phyloP scores from a whole-genome alignment of 2,888 invertebrate genomes.

The Abrostola tripartita region DNA sequence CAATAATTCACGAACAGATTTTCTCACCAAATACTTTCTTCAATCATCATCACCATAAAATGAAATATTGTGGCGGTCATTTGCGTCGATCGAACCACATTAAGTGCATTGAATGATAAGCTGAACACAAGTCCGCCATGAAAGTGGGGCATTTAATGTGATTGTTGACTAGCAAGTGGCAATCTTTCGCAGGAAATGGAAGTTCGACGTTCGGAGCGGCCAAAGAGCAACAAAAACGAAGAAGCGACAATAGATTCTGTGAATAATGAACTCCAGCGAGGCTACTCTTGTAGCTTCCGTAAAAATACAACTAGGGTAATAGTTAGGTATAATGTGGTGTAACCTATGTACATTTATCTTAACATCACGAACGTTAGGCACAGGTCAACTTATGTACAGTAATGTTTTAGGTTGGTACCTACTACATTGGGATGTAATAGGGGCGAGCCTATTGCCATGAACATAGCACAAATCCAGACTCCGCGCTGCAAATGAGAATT shows the following conservation, averaged over 20 bases:
- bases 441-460: too few relatives aligned
- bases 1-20: constrained; percentile 5
- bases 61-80: constrained; percentile 27
- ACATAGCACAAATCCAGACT: too few relatives aligned
- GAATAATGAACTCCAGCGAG: neutral
- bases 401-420: too few relatives aligned
- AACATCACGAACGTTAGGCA: too few relatives aligned
- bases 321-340: too few relatives aligned
- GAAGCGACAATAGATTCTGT: constrained; percentile 16
- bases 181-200: constrained; percentile 72
- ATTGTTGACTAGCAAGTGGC: constrained; percentile 68
- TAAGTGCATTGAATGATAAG: constrained; percentile 44
- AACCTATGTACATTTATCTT: too few relatives aligned
- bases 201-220: constrained; percentile 38
- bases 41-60: constrained; percentile 47
- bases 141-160: constrained; percentile 61
- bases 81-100: constrained; percentile 33
- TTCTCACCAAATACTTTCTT: constrained; percentile 12
- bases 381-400: too few relatives aligned
- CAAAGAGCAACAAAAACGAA: constrained; percentile 36
- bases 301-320: too few relatives aligned
- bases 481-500: too few relatives aligned
- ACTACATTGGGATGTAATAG: too few relatives aligned
- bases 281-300: neutral
- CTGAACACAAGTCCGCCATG: constrained; percentile 45